These are phyloP conservation scores for Formica selysi DNA, from an alignment of 1,140 invertebrate genomes.

Conservation along the genomic window DNA sequence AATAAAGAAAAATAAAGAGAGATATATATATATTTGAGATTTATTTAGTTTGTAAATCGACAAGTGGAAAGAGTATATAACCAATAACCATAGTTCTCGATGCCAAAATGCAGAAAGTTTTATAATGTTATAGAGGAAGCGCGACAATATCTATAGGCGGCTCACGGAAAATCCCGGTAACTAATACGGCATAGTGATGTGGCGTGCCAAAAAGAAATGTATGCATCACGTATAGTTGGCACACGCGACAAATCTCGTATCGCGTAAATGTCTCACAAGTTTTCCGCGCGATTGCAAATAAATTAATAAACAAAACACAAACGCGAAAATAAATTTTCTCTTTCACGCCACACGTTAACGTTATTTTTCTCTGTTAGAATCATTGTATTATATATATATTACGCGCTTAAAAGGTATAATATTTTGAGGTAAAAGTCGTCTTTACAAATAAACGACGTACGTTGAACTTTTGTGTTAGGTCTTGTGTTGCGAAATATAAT, in stretches of 20 bases:
- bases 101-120: slow-evolving; percentile 42
- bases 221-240: slow-evolving; percentile 16
- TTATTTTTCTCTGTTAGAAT: background rate
- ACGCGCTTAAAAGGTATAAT: background rate
- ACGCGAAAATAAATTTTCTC: slow-evolving; percentile 5
- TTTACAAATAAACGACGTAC: background rate
- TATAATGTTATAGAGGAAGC: slow-evolving; percentile 24
- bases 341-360: background rate
- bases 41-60: background rate
- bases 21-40: background rate
- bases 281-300: slow-evolving; percentile 29
- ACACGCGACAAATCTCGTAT: slow-evolving; percentile 17
- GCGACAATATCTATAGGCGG: slow-evolving; percentile 18
- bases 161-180: slow-evolving; percentile 35
- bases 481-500: background rate
- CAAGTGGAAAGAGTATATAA: background rate
- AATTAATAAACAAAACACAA: slow-evolving; percentile 5
- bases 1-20: background rate
- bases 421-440: background rate
- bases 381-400: background rate
- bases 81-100: slow-evolving; percentile 1
- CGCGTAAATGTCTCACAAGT: slow-evolving; percentile 22
- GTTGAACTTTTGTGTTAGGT: too few relatives aligned
- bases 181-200: slow-evolving; percentile 13
- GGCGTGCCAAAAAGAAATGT: slow-evolving; percentile 6